Percentiles rank a stretch among this genome's conserved stretches.
Evolutionary conservation across 1,140 invertebrate genomes (phyloP).

Genomic region (Pseudomyrmex dendroicus): DNA sequence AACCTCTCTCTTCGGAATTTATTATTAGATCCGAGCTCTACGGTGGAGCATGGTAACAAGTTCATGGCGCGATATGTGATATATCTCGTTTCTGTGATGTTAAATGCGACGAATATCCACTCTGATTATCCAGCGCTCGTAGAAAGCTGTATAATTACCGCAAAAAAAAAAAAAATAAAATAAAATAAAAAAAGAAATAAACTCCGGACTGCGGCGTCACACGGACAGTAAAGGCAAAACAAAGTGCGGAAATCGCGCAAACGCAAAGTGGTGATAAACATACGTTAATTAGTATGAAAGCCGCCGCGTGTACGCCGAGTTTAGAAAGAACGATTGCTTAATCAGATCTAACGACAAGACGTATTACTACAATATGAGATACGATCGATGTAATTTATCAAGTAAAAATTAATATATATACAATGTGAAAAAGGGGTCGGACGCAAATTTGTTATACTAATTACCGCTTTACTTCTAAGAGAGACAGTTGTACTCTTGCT

Average conservation of each 20-base stretch:
- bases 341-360: conserved; percentile 29
- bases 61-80: conserved; percentile 18
- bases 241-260: conserved; percentile 15
- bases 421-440: conserved; percentile 5
- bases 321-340: background rate
- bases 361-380: background rate
- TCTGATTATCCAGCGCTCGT: conserved; percentile 28
- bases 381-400: background rate
- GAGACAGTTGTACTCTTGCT: background rate
- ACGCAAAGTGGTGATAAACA: conserved; percentile 17
- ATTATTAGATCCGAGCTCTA: conserved; percentile 32
- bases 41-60: conserved; percentile 18
- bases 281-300: conserved; percentile 25
- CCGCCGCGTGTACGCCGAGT: too few species aligned
- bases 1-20: conserved; percentile 44
- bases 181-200: background rate
- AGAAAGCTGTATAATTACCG: conserved; percentile 31
- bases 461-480: background rate
- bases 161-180: conserved; percentile 16
- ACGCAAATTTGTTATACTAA: background rate
- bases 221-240: background rate
- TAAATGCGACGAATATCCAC: conserved; percentile 44
- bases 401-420: conserved; percentile 9
- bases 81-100: conserved; percentile 38
- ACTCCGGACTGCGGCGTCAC: conserved; percentile 7